A percentile compares a stretch with the other conserved stretches of the same genome.
Conservation (phyloP, 2,888 invertebrate species). For the Gymnosoma rotundatum region DNA sequence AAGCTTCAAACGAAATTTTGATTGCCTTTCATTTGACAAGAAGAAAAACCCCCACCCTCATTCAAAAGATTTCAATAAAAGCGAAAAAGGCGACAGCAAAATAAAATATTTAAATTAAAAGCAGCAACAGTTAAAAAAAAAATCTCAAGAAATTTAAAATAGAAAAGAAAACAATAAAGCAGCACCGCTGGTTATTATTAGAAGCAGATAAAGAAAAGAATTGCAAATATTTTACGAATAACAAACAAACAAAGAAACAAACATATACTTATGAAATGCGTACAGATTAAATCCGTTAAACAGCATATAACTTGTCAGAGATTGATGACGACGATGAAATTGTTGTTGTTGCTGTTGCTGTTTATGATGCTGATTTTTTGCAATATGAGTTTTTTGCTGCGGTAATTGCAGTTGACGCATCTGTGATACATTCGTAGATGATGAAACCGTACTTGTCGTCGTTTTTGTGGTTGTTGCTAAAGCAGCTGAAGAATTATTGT, state of each 20-base stretch:
- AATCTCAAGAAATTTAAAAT: too few species aligned
- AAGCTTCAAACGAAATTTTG: too few species aligned
- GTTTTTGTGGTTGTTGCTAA: slow-evolving; percentile 34
- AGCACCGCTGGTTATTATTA: slow-evolving; percentile 9
- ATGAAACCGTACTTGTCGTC: slow-evolving; percentile 5
- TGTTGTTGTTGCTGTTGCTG: slow-evolving; percentile 14
- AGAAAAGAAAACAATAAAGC: neutral
- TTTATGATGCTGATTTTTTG: slow-evolving; percentile 46
- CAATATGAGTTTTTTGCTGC: slow-evolving; percentile 31
- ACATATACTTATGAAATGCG: slow-evolving; percentile 58
- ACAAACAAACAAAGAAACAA: neutral
- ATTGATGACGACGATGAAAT: slow-evolving; percentile 59
- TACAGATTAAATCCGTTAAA: slow-evolving; percentile 69
- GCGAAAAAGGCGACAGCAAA: neutral
- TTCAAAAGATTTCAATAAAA: neutral
- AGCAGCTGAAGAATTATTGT: slow-evolving; percentile 33
- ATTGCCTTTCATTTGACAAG: too few species aligned
- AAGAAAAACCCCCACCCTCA: too few species aligned
- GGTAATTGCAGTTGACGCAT: neutral
- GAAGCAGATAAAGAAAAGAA: slow-evolving; percentile 25
- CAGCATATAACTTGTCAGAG: slow-evolving; percentile 60
- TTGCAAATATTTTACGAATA: neutral
- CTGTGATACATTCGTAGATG: slow-evolving; percentile 44
- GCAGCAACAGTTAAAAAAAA: too few species aligned
- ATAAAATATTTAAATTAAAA: too few species aligned